A percentile compares a stretch with the other conserved stretches of the same genome.
phyloP scores from a whole-genome alignment of 2,888 invertebrate species.

The Dynastes grantii region DNA sequence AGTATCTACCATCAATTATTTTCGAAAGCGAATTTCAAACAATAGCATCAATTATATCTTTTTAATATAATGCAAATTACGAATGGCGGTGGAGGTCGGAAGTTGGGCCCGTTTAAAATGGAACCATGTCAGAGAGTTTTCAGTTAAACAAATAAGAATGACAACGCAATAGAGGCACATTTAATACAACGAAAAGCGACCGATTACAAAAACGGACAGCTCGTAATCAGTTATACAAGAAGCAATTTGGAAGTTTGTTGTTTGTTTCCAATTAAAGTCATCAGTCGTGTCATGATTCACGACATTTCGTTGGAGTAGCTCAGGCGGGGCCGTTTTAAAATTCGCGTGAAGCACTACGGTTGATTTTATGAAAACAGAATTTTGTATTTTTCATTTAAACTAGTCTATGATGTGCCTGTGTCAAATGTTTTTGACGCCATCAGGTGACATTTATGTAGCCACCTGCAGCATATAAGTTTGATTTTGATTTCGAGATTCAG shows the following conservation, averaged over 20 bases:
- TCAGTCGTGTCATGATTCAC: conserved; percentile 27
- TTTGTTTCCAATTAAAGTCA: conserved; percentile 36
- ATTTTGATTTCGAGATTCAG: no score
- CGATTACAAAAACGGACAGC: conserved; percentile 18
- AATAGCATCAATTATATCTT: conserved; percentile 33
- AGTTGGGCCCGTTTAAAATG: neutral
- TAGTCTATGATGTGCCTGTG: neutral
- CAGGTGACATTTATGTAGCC: no score
- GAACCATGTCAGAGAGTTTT: conserved; percentile 15
- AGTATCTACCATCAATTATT: conserved; percentile 16
- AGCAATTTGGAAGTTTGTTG: conserved; percentile 33
- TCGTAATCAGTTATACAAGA: conserved; percentile 27
- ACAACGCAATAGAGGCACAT: neutral
- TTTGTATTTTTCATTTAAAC: no score
- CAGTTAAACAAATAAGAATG: conserved; percentile 31
- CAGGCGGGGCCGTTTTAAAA: neutral
- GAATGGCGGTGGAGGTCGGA: neutral
- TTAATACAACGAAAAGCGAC: conserved; percentile 13
- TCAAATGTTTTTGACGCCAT: no score
- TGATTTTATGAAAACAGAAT: no score
- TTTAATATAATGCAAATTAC: conserved; percentile 34
- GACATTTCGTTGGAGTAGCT: neutral
- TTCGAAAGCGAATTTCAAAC: conserved; percentile 24
- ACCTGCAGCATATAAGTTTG: no score
- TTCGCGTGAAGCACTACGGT: neutral